phyloP scores from a whole-genome alignment of 2,113 vertebrate genomes.

The Phycodurus eques region DNA sequence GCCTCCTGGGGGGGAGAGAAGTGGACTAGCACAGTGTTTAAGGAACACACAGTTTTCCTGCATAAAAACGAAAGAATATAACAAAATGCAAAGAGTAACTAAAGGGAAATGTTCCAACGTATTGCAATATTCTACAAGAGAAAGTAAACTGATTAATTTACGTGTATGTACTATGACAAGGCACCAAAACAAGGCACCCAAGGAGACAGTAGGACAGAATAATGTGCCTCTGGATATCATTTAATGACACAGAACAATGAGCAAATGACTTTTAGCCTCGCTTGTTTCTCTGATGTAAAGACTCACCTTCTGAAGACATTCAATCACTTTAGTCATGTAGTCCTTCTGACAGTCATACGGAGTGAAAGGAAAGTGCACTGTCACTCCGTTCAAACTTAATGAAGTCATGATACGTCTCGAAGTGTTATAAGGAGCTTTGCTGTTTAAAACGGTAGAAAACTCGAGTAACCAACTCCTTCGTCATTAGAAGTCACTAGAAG shows the following conservation, averaged over 20 bases:
- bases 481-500: not conserved
- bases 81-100: not conserved
- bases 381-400: slow-evolving; percentile 37
- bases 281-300: not conserved
- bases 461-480: not conserved
- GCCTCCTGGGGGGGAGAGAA: slow-evolving; percentile 64
- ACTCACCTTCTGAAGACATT: slow-evolving; percentile 59
- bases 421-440: no score
- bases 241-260: not conserved
- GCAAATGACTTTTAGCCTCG: not conserved
- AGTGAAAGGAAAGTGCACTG: slow-evolving; percentile 46
- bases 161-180: no score
- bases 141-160: no score
- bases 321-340: slow-evolving; percentile 58
- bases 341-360: slow-evolving; percentile 59
- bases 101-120: not conserved
- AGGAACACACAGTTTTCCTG: not conserved
- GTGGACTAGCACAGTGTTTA: not conserved
- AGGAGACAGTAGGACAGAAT: not conserved
- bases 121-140: no score
- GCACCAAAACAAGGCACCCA: not conserved
- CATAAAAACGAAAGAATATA: not conserved
- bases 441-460: not conserved
- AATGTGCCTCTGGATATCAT: no score
- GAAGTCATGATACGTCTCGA: slow-evolving; percentile 23